Percentiles rank a stretch among this genome's conserved stretches.
Conservation (phyloP, 1,140 invertebrate species). For the Eurosta solidaginis region DNA sequence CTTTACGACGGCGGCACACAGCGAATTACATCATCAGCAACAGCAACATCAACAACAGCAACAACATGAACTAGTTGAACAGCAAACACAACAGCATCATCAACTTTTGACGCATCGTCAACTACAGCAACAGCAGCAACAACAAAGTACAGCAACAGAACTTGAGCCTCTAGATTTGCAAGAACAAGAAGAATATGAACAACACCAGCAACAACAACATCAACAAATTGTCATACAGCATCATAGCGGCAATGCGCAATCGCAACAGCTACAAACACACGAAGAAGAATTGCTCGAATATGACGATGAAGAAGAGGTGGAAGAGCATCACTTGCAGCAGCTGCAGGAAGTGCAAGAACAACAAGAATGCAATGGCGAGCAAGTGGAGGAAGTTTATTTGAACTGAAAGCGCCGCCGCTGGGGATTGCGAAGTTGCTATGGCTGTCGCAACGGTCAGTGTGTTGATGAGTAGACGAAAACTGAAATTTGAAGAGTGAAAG, state of each 20-base stretch:
- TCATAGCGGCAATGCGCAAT: neutral
- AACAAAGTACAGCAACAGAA: conserved; percentile 34
- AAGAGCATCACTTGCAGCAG: conserved; percentile 37
- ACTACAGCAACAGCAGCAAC: conserved; percentile 41
- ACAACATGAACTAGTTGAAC: conserved; percentile 38
- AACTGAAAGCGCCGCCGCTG: conserved; percentile 1
- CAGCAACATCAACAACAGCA: conserved; percentile 38
- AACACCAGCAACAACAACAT: conserved; percentile 41
- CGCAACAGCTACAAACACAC: conserved; percentile 36
- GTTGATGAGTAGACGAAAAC: neutral
- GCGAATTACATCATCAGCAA: conserved; percentile 35
- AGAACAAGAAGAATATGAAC: conserved; percentile 43
- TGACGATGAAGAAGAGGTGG: conserved; percentile 34
- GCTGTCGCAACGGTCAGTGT: neutral
- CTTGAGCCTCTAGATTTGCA: conserved; percentile 32
- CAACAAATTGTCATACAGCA: conserved; percentile 38
- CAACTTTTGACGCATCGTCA: conserved; percentile 46
- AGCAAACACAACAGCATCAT: conserved; percentile 43
- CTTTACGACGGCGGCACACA: conserved; percentile 34
- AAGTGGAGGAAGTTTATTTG: conserved; percentile 49
- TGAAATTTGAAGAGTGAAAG: neutral
- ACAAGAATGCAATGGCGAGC: conserved; percentile 31
- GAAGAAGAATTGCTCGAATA: conserved; percentile 31
- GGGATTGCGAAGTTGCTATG: neutral
- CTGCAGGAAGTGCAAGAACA: conserved; percentile 32